Percentiles rank a stretch among this genome's conserved stretches.
Evolutionary conservation across 92 coral and sea anemone genomes (phyloP).

Genomic region (Zoanthus solanderi): DNA sequence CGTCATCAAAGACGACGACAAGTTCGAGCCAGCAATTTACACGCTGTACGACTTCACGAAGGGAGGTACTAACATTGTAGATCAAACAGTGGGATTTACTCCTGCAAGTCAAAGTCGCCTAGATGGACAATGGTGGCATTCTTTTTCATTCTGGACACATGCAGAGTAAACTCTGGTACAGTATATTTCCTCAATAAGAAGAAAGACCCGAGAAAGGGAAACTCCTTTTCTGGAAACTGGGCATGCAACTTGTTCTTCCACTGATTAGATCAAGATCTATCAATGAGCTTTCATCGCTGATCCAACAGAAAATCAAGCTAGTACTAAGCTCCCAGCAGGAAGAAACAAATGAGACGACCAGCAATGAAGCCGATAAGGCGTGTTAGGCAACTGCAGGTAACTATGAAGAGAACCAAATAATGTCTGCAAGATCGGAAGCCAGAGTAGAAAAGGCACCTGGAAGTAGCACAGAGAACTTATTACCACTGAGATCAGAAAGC

Average conservation of each 20-base stretch:
- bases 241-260: conserved; percentile 32
- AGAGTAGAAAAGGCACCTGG: conserved; percentile 3
- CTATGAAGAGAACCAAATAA: conserved; percentile 3
- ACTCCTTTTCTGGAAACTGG: conserved; percentile 22
- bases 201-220: conserved; percentile 11
- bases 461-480: neutral
- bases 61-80: conserved; percentile 41
- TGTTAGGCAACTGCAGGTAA: neutral
- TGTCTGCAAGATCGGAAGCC: neutral
- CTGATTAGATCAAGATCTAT: neutral
- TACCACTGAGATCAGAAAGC: conserved; percentile 9
- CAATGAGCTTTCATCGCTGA: conserved; percentile 26
- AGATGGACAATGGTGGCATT: conserved; percentile 51
- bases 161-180: conserved; percentile 30
- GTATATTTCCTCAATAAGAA: neutral
- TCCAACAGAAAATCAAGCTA: conserved; percentile 38
- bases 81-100: conserved; percentile 30
- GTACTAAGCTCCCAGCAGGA: neutral
- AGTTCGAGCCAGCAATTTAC: conserved; percentile 35
- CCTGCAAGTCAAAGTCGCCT: conserved; percentile 45
- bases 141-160: conserved; percentile 43
- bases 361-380: neutral
- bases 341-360: neutral
- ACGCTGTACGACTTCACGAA: conserved; percentile 60
- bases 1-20: conserved; percentile 37